Evolutionary conservation across 2,888 invertebrate species (phyloP), one percentile per base, ranked within the genome.

Genomic region (Diaprepes abbreviatus): DNA sequence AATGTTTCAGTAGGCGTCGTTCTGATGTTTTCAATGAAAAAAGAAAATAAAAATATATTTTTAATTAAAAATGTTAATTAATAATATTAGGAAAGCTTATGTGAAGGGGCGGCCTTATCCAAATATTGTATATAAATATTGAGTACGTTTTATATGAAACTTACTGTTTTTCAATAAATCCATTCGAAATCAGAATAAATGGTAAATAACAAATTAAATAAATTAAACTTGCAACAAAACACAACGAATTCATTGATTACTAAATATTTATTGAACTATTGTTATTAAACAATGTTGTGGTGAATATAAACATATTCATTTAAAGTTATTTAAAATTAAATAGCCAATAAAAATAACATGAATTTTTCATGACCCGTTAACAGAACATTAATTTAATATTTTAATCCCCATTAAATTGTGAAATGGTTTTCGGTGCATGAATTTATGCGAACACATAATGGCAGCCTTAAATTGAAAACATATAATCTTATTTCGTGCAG

Each of bases 371-470:
- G 43, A 38, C 5, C 28, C n/a, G 52, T 43, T 63, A 54, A 63
- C 28, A 63, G 63, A 31, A 40, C 38, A 54, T 63, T 43, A 63
- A 63, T 54, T 54, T 63, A 63, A 63, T 63, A 63, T 54, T 54
- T 54, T 63, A 54, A 63, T 54, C 54, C 58, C 19, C 43, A 58
- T 16, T 38, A 62, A 58, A 58, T 58, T 43, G 10, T 16, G 16
- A 43, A 58, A 58, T 43, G 58, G 40, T 43, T 58, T 35, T 62
- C 14, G 28, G 19, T 48, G 52, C 62, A 50, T 6, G 28, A 50
- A 62, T 62, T 62, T 50, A 62, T 62, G 50, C 50, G 38, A 52
- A 17, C 52, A 52, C 52, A 62, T 62, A 50, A 50, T 52, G 6
- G 28, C 16, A 28, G 17, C 40, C 31, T 31, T 40, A 63, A 63